Conservation (phyloP, 2,113 vertebrate species). For the Arenaria interpres region DNA sequence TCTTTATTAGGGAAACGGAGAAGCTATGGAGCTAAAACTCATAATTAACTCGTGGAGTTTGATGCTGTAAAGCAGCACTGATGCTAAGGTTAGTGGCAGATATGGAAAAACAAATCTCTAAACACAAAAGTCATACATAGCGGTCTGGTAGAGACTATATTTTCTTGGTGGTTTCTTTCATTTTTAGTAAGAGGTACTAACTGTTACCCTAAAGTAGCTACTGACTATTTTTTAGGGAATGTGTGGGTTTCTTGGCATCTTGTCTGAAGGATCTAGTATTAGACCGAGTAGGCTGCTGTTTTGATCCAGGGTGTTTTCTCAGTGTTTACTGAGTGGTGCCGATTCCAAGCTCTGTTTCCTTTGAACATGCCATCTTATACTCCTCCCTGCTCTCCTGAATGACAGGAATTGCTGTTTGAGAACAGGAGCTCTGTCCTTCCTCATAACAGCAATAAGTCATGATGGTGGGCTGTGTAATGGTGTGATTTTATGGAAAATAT, state of each 20-base stretch:
- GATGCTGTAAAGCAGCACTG: not conserved
- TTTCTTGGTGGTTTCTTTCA: not conserved
- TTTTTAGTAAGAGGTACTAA: not conserved
- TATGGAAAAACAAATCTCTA: not conserved
- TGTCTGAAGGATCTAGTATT: not conserved
- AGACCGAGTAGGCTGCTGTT: not conserved
- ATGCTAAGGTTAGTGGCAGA: not conserved
- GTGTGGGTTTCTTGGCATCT: not conserved
- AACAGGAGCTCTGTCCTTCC: not conserved
- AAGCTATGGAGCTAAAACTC: not conserved
- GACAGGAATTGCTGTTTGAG: not conserved
- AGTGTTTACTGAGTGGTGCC: not conserved
- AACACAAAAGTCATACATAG: not conserved
- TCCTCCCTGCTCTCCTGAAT: not conserved
- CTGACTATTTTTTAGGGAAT: not conserved
- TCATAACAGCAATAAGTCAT: not conserved
- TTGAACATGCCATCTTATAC: fast-evolving
- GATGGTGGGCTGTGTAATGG: not conserved
- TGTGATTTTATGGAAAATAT: not conserved
- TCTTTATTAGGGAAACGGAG: not conserved
- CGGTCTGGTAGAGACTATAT: not conserved
- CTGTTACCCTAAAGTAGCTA: not conserved
- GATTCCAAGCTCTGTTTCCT: not conserved
- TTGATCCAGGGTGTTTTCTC: not conserved
- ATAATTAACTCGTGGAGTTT: not conserved